Conservation (phyloP, 2,888 invertebrate species). For the Boloria euphrosyne region DNA sequence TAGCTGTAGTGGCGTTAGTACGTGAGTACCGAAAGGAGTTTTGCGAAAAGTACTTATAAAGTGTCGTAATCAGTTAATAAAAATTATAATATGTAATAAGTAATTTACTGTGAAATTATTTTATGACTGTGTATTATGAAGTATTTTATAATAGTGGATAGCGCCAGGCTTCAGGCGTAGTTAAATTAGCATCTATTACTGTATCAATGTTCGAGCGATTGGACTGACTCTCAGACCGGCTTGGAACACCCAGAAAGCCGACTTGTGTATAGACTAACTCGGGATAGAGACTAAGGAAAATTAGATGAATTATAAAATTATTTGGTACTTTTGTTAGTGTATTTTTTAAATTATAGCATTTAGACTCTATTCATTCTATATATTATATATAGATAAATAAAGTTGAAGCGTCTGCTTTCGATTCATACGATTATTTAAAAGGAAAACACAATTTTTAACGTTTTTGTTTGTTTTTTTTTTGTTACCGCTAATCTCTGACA, state of each 20-base stretch:
- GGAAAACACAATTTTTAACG: no score
- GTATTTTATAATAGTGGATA: constrained; percentile 20
- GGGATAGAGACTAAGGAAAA: constrained; percentile 1
- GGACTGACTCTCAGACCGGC: constrained; percentile 29
- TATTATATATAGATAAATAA: no score
- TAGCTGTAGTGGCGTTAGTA: no score
- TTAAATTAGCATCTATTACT: constrained; percentile 27
- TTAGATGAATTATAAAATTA: not conserved
- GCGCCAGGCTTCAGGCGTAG: constrained; percentile 25
- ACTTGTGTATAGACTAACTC: constrained; percentile 12
- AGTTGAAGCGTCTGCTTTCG: no score
- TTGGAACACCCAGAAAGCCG: constrained; percentile 34
- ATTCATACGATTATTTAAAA: no score
- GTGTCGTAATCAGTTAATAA: no score
- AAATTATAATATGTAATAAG: no score
- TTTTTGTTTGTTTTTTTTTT: no score
- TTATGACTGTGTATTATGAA: constrained; percentile 1
- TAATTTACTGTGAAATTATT: not conserved
- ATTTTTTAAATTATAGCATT: no score
- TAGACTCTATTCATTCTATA: not conserved
- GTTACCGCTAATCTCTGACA: no score
- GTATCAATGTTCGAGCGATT: constrained; percentile 26
- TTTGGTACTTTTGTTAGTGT: not conserved
- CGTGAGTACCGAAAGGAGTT: no score
- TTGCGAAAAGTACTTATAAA: no score